Percentiles rank a stretch among this genome's conserved stretches.
These are phyloP conservation scores for Epicauta chinensis DNA, from an alignment of 1,140 invertebrate genomes.

Conservation along the genomic window DNA sequence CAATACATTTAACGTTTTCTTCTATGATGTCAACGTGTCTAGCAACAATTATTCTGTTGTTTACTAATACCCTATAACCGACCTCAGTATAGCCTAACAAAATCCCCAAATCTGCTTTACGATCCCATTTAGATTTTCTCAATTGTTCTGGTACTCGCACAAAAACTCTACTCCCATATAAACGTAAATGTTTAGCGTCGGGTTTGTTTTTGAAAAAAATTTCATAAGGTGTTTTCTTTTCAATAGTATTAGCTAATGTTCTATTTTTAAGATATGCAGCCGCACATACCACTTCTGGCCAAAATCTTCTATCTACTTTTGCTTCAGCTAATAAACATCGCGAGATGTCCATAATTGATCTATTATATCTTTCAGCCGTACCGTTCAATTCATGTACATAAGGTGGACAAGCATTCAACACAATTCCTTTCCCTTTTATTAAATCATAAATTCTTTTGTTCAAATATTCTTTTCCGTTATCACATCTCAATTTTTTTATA, in stretches of 20 bases:
- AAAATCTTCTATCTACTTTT: slow-evolving; percentile 33
- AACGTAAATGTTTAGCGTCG: not conserved
- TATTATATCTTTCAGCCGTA: slow-evolving; percentile 39
- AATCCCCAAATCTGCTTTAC: slow-evolving; percentile 1
- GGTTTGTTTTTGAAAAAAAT: not conserved
- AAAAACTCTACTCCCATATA: slow-evolving; percentile 15
- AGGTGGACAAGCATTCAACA: slow-evolving; percentile 36
- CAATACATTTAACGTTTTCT: too few species aligned
- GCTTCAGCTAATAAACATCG: slow-evolving; percentile 31
- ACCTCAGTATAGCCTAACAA: slow-evolving; percentile 1
- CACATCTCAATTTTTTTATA: too few species aligned
- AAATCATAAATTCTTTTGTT: too few species aligned
- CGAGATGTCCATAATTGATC: slow-evolving; percentile 24
- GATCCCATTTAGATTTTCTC: slow-evolving; percentile 8
- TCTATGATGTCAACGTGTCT: too few species aligned
- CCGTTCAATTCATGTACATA: slow-evolving; percentile 30
- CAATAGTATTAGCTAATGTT: too few species aligned
- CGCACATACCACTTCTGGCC: slow-evolving; percentile 32
- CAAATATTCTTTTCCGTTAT: too few species aligned
- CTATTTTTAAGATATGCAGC: slow-evolving; percentile 11
- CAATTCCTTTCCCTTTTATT: slow-evolving; percentile 30
- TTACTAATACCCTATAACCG: slow-evolving; percentile 1
- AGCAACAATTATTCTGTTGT: too few species aligned
- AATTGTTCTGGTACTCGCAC: slow-evolving; percentile 2
- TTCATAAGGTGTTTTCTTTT: too few species aligned